phyloP scores from a whole-genome alignment of 2,888 invertebrate species.

The Syrphus vitripennis region DNA sequence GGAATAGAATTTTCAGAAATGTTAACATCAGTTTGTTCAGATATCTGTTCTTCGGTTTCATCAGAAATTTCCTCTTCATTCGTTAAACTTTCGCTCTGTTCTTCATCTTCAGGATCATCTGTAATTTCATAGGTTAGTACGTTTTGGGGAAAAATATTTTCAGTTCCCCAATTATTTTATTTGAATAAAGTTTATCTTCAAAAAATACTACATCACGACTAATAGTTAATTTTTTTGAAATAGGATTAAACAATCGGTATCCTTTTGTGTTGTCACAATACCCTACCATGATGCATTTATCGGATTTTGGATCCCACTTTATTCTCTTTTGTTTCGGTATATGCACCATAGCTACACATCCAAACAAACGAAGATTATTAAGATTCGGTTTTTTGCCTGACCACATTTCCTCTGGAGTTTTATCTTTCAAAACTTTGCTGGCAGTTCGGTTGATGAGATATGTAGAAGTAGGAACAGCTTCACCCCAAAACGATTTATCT shows the following conservation, averaged over 20 bases:
- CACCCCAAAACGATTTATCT: not conserved
- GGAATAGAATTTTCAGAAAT: not conserved
- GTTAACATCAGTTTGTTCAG: not conserved
- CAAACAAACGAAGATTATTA: no score
- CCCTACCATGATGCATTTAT: not conserved
- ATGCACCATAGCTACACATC: no score
- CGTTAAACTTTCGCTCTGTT: not conserved
- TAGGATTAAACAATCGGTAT: no score
- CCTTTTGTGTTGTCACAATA: not conserved
- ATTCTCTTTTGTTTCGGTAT: no score
- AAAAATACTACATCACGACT: not conserved
- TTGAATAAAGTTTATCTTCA: not conserved
- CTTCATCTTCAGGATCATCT: not conserved
- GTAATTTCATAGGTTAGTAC: not conserved
- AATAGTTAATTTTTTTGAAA: not conserved
- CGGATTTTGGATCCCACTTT: slow-evolving; percentile 28
- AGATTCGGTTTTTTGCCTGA: no score
- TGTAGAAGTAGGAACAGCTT: not conserved
- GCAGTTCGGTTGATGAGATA: not conserved
- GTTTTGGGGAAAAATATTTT: not conserved
- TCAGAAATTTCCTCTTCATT: not conserved
- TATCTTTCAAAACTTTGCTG: no score
- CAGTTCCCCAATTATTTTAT: not conserved
- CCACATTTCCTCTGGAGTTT: no score
- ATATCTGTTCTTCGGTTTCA: not conserved